Evolutionary conservation across 2,888 invertebrate genomes (phyloP).

Genomic region (Ormyrus pomaceus): DNA sequence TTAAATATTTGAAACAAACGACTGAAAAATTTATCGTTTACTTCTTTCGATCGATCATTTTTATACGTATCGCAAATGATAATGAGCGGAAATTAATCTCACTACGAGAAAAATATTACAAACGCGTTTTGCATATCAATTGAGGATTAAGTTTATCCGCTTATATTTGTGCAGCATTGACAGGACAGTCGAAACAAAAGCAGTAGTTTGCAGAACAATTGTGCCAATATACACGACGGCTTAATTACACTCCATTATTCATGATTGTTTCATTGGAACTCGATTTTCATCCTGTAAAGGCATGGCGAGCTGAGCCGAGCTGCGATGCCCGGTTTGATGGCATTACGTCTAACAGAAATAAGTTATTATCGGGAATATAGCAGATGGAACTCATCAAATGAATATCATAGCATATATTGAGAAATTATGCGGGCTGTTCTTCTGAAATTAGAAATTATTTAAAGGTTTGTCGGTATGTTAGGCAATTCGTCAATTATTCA

Average conservation of each 20-base stretch:
- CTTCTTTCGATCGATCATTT: too few species aligned
- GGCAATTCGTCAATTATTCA: too few species aligned
- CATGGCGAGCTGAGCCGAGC: constrained; percentile 6
- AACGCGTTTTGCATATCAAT: constrained; percentile 31
- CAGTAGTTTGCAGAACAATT: constrained; percentile 38
- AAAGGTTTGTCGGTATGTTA: too few species aligned
- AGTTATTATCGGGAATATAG: constrained; percentile 1
- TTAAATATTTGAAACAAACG: too few species aligned
- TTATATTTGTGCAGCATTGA: not conserved
- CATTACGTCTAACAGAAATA: constrained; percentile 30
- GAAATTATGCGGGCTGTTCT: too few species aligned
- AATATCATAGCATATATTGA: not conserved
- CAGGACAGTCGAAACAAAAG: constrained; percentile 32
- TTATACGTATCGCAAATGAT: too few species aligned
- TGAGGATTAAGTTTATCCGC: constrained; percentile 35
- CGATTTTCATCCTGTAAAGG: constrained; percentile 34
- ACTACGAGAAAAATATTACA: constrained; percentile 23
- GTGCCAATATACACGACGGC: constrained; percentile 12
- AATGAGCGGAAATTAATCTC: constrained; percentile 21
- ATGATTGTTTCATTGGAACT: constrained; percentile 42
- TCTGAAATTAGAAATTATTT: too few species aligned
- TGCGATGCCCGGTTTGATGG: constrained; percentile 17
- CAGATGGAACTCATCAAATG: not conserved
- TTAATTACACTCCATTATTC: constrained; percentile 54
- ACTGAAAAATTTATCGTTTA: too few species aligned